Evolutionary conservation across 2,888 invertebrate genomes (phyloP), one percentile per base, ranked within the genome.

Genomic region (Sipha maydis): DNA sequence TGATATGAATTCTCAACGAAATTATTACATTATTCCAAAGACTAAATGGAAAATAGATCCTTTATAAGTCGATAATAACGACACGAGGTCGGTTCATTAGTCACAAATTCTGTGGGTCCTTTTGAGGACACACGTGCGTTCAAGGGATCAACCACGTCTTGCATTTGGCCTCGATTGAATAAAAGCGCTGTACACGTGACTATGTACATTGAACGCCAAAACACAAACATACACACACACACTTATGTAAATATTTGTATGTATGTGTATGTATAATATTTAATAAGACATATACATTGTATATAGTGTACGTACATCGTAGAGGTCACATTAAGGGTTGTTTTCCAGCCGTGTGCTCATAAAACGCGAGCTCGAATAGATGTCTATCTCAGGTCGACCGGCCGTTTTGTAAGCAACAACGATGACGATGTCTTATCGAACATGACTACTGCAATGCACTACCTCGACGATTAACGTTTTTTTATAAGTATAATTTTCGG

Each of bases 11-110:
- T 83, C 11, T 1, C 25, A 17, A 31, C 54, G 38, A 21, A 67
- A 34, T 61, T 48, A 54, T 41, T 48, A 48, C n/a, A 31, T 11
- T 1, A 28, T 9, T 31, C 48, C 14, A 83, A 34, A 69, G 28
- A 71, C 71, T 71, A 48, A 28, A 71, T 28, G 34, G 54, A 54
- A 54, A 83, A 54, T 83, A 54, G 83, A 83, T n/a, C 25, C 28
- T 69, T 69, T n/a, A 1, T 25, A 9, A 28, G 11, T 28, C 69
- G 28, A 69, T 25, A 28, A 69, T 25, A n/a, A 21, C 17, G 38
- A 38, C 7, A 31, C 25, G 67, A 38, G 25, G 48, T 19, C 14
- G 38, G 83, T 84, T 84, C 83, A 75, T 84, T 84, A 84, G 83
- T 61, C 56, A 56, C 7, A 75, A 75, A 28, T 84, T 75, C 61